phyloP scores from a whole-genome alignment of 2,888 invertebrate species.

The Sphecodes monilicornis region DNA sequence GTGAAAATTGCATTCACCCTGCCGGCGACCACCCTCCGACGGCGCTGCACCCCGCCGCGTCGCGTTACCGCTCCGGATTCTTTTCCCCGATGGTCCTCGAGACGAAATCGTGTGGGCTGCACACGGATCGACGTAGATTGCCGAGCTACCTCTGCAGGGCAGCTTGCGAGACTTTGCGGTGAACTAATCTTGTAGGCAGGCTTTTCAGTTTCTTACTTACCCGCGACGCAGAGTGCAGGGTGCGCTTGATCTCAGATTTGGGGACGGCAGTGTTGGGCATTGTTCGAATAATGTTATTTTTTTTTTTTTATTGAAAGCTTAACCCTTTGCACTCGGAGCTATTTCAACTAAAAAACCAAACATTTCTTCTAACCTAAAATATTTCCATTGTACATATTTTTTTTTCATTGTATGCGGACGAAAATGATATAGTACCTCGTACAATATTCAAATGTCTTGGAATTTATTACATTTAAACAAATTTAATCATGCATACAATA shows the following conservation, averaged over 20 bases:
- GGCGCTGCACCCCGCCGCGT: neutral
- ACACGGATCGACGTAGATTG: conserved; percentile 18
- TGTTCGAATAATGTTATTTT: too few relatives aligned
- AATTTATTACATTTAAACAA: too few relatives aligned
- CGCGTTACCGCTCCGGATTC: conserved; percentile 16
- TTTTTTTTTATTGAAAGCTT: too few relatives aligned
- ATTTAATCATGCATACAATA: too few relatives aligned
- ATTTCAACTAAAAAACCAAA: too few relatives aligned
- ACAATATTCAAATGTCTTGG: too few relatives aligned
- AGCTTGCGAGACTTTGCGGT: neutral
- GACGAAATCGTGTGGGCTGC: conserved; percentile 25
- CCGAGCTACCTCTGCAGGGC: conserved; percentile 24
- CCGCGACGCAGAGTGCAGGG: neutral
- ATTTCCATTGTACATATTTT: too few relatives aligned
- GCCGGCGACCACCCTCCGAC: conserved; percentile 44
- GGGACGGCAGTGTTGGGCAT: neutral
- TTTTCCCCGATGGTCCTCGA: conserved; percentile 24
- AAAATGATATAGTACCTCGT: too few relatives aligned
- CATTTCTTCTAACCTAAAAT: too few relatives aligned
- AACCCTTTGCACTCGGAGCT: too few relatives aligned
- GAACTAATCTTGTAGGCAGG: neutral
- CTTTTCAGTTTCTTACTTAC: neutral
- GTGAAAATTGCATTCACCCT: conserved; percentile 76
- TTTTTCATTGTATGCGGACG: too few relatives aligned
- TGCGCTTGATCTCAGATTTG: neutral